These are phyloP conservation scores for Dromaius novaehollandiae DNA, from an alignment of 2,113 vertebrate species.

Conservation along the genomic window DNA sequence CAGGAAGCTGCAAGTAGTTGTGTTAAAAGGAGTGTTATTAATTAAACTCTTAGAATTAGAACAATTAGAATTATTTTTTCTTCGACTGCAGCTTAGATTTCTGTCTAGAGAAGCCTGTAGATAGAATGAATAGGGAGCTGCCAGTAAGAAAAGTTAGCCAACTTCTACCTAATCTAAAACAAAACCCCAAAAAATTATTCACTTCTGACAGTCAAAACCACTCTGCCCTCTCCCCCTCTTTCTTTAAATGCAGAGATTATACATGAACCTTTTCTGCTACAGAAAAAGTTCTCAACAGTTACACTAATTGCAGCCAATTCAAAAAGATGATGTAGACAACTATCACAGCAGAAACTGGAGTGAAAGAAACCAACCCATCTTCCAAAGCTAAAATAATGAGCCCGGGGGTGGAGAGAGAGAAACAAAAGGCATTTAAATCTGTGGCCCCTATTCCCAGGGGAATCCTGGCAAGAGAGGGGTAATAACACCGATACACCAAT, in stretches of 20 bases:
- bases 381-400: background rate
- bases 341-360: accelerated
- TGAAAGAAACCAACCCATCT: background rate
- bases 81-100: background rate
- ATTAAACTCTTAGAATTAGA: background rate
- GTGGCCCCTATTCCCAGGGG: background rate
- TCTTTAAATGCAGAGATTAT: background rate
- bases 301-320: background rate
- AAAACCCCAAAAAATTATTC: accelerated
- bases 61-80: no score
- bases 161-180: background rate
- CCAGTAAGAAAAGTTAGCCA: background rate
- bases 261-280: background rate
- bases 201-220: background rate
- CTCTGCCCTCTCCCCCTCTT: background rate
- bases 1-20: background rate
- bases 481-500: background rate
- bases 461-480: background rate
- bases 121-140: background rate
- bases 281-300: background rate
- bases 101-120: background rate
- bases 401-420: background rate
- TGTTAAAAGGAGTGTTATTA: background rate
- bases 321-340: background rate
- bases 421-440: background rate